phyloP scores from a whole-genome alignment of 2,888 invertebrate genomes.

The Tromatobia lineatoria region DNA sequence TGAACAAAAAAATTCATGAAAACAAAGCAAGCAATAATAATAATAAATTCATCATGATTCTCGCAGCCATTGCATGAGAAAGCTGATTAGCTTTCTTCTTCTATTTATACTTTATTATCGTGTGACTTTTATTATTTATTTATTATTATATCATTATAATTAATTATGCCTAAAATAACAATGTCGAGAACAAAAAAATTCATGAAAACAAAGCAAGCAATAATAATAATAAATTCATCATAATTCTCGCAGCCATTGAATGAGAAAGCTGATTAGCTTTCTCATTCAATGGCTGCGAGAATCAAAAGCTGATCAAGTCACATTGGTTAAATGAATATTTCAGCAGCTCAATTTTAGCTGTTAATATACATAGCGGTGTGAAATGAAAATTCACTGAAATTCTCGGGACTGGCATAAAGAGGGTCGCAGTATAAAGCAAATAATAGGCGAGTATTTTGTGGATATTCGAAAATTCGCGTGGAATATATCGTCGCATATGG shows the following conservation, averaged over 20 bases:
- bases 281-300: too few relatives aligned
- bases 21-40: neutral
- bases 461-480: slow-evolving; percentile 1
- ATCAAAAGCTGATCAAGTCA: neutral
- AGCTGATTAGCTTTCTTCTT: too few relatives aligned
- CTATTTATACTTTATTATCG: too few relatives aligned
- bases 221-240: neutral
- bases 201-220: neutral
- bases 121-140: too few relatives aligned
- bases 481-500: neutral
- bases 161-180: too few relatives aligned
- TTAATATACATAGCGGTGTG: neutral
- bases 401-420: neutral
- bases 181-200: neutral
- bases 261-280: neutral
- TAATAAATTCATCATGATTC: neutral
- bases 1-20: neutral
- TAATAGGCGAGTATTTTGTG: neutral
- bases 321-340: neutral
- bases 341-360: neutral
- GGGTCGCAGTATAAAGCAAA: neutral
- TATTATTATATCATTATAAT: too few relatives aligned
- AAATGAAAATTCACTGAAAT: neutral
- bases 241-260: neutral
- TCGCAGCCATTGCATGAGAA: neutral